Base-by-base conservation (phyloP, 2,113 vertebrate genomes). In the Caretta caretta region DNA sequence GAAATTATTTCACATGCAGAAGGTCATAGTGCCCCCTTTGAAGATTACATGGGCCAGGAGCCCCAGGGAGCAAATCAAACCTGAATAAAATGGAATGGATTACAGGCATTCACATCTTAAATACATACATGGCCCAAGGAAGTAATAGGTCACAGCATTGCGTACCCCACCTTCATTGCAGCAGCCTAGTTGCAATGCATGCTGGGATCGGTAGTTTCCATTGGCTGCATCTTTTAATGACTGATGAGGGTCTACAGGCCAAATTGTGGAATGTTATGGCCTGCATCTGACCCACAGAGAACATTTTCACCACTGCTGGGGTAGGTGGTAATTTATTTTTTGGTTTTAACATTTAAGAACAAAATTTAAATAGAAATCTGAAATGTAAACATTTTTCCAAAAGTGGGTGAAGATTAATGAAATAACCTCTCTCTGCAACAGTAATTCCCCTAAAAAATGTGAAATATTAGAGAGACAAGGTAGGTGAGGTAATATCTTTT, bases 281-380 rank as follows among this genome's bases (percentile, higher is more conserved):
- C 80, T 87, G 57, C 92, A 95, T 92, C 93, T 96, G 96, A 92
- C 89, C 90, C 86, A 59, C 57, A 95, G 87, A 57, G 94, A 35
- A 1, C 92, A 93, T 94, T 84, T 95, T 92, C 80, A 93, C n/a
- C 2, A 50, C 85, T 42, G 95, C 87, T 89, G 50, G 84, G 89
- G 87, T 92, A 93, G 35, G 4, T 0, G 2, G 84, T 53, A 48
- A 62, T 83, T 57, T 95, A 62, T 59, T 87, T 93, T 92, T 83
- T 90, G 69, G 88, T 92, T 81, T 87, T 93, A 90, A 87, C 56
- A 78, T 12, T 35, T 29, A 76, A 90, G n/a, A 95, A 87, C 14
- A 92, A 95, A 95, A 92, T 91, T 83, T 57, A 93, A 96, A 93
- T 85, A 0, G 93, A 96, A 93, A 84, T 79, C 29, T 78, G 31